Conservation (phyloP, 2,888 invertebrate species). For the Drosophila atripex region DNA sequence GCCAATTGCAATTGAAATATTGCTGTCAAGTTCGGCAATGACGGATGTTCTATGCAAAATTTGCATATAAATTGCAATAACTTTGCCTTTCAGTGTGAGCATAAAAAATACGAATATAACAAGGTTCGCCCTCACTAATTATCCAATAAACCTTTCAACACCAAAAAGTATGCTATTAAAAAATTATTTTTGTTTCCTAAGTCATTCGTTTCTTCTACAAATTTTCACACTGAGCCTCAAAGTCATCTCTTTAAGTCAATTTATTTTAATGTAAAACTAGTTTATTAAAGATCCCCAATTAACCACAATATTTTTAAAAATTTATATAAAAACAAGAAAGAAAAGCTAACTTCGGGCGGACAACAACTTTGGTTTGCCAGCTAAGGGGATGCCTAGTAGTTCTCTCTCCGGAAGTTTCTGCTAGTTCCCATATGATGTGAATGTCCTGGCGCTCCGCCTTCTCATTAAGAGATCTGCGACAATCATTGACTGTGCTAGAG, state of each 20-base stretch:
- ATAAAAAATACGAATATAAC: constrained; percentile 23
- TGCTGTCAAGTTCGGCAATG: constrained; percentile 53
- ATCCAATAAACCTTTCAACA: background rate
- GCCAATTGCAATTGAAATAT: constrained; percentile 51
- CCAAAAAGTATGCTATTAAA: constrained; percentile 43
- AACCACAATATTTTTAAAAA: background rate
- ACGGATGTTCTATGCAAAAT: constrained; percentile 43
- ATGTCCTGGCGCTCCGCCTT: too few relatives aligned
- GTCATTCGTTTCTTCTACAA: constrained; percentile 47
- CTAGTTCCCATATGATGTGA: too few relatives aligned
- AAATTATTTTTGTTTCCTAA: constrained; percentile 51
- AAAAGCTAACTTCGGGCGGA: too few relatives aligned
- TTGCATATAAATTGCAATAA: constrained; percentile 68
- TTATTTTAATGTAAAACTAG: background rate
- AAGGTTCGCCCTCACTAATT: background rate
- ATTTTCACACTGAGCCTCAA: constrained; percentile 23
- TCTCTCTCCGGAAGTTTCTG: too few relatives aligned
- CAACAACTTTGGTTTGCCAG: too few relatives aligned
- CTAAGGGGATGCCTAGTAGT: too few relatives aligned
- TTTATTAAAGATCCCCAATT: background rate
- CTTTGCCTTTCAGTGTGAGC: constrained; percentile 17
- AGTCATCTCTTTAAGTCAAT: constrained; percentile 9
- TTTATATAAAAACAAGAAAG: too few relatives aligned
- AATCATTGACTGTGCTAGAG: too few relatives aligned
- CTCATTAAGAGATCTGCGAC: too few relatives aligned